Conservation (phyloP, 2,113 vertebrate genomes). For the Sorex araneus region DNA sequence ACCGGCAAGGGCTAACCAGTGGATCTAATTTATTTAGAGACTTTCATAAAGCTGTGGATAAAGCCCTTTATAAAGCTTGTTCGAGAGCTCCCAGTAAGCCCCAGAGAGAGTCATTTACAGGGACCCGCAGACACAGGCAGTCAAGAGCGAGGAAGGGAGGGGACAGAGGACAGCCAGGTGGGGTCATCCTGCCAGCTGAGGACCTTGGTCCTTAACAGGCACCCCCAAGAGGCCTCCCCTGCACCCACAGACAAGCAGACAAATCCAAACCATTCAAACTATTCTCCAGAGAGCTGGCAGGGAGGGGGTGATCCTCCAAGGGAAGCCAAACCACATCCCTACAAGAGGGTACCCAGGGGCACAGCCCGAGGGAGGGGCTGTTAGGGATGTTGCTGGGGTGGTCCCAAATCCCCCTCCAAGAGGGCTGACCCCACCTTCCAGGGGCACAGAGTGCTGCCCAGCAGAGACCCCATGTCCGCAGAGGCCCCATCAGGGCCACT, state of each 20-base stretch:
- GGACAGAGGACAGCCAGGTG: neutral
- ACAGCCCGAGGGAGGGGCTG: neutral
- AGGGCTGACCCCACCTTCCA: too few species aligned
- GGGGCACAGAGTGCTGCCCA: neutral
- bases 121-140: constrained; percentile 41
- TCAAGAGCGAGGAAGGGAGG: neutral
- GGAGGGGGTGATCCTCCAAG: neutral
- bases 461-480: too few species aligned
- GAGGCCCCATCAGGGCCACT: neutral
- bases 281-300: too few species aligned
- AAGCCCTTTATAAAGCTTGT: constrained; percentile 57
- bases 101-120: neutral
- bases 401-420: neutral
- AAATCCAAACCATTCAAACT: neutral
- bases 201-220: neutral
- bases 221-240: neutral
- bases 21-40: constrained; percentile 72
- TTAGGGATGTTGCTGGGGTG: too few species aligned
- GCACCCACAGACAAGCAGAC: neutral
- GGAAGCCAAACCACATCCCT: neutral
- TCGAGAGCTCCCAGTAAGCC: neutral
- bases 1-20: constrained; percentile 63
- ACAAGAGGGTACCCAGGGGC: too few species aligned
- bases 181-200: neutral
- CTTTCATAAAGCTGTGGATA: constrained; percentile 48